Evolutionary conservation across 2,797 vertebrate genomes (phyloP).

Genomic region (Artibeus lituratus): DNA sequence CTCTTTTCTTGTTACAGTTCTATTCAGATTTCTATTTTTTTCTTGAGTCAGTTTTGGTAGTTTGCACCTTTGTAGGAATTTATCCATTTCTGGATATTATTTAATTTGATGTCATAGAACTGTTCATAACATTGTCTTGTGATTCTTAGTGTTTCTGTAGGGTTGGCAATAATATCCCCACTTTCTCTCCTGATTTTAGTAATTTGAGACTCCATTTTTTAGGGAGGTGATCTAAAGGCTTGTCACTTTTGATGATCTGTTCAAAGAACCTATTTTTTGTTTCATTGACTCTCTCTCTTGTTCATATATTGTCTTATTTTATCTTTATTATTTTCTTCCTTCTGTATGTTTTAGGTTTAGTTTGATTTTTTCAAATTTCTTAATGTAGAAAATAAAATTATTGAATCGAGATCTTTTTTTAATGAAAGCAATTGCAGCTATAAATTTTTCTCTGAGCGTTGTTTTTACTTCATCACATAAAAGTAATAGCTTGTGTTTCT

Average conservation of each 20-base stretch:
- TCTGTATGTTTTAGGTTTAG: not conserved
- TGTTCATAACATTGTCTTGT: not conserved
- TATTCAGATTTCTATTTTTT: too few relatives aligned
- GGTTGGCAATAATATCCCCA: not conserved
- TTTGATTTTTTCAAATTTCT: not conserved
- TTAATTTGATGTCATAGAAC: not conserved
- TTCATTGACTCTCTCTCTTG: not conserved
- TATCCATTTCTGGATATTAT: not conserved
- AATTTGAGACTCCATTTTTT: not conserved
- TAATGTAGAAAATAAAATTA: not conserved
- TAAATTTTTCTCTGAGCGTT: not conserved
- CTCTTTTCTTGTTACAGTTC: too few relatives aligned
- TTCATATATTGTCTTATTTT: not conserved
- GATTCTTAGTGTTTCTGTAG: not conserved
- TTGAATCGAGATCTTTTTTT: not conserved
- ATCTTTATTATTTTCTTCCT: not conserved
- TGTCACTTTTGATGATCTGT: not conserved
- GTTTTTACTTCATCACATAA: not conserved
- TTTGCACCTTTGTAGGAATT: not conserved
- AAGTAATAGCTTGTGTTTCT: not conserved
- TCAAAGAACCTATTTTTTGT: not conserved
- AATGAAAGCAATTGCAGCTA: not conserved
- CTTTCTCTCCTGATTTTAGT: not conserved
- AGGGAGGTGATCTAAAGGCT: not conserved
- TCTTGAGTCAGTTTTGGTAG: not conserved